Percentiles rank a stretch among this genome's conserved stretches.
These are phyloP conservation scores for Girardinichthys multiradiatus DNA, from an alignment of 2,113 vertebrate species.

Conservation along the genomic window DNA sequence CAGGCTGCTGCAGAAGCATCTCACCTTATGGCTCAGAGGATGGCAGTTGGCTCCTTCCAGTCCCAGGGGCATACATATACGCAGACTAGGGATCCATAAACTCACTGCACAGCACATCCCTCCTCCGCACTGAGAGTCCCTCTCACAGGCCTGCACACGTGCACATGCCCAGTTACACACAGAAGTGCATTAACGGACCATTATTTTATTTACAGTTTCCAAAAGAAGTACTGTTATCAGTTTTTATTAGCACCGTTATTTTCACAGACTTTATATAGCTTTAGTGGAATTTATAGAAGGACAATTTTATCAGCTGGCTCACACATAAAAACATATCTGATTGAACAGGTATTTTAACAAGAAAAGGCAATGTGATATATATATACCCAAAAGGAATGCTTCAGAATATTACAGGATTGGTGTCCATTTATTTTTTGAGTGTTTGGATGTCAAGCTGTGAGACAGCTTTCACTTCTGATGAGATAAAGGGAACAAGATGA, in stretches of 20 bases:
- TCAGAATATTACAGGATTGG: background rate
- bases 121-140: constrained; percentile 89
- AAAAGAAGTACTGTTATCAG: no score
- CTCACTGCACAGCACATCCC: constrained; percentile 93
- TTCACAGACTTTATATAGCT: no score
- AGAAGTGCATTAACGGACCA: background rate
- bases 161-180: constrained; percentile 38
- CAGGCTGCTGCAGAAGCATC: constrained; percentile 22
- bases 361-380: no score
- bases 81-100: constrained; percentile 92
- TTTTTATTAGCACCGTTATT: no score
- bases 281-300: no score
- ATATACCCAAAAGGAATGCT: background rate
- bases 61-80: constrained; percentile 92
- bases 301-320: background rate
- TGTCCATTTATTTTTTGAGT: constrained; percentile 21
- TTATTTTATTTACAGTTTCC: no score
- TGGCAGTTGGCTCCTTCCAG: constrained; percentile 89
- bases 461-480: constrained; percentile 48
- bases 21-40: constrained; percentile 91
- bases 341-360: no score
- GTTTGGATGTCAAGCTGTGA: constrained; percentile 20
- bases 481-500: constrained; percentile 28
- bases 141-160: constrained; percentile 83
- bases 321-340: background rate